Base-by-base conservation (phyloP, 2,113 vertebrate genomes). In the Caranx melampygus region DNA sequence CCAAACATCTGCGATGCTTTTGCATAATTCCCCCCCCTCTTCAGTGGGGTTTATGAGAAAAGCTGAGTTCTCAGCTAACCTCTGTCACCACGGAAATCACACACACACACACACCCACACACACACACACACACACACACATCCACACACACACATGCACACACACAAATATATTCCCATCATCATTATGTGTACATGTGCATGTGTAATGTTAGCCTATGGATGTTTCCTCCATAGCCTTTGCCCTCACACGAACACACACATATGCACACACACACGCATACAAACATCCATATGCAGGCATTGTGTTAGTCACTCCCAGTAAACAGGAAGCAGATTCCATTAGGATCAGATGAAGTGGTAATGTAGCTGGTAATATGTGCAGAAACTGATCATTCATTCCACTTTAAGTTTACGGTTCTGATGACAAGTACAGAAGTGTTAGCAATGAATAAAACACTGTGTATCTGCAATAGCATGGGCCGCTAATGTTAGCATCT, bases 81-180 rank as follows among this genome's bases (percentile, higher is more conserved):
- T 26, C 69, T 37, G 87, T 92, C 87, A 67, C 80, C 75, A 79
- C 8, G 65, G 86, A 82, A 84, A 91, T 74, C 73, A 31, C 64
- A 40, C 3, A 33, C 37, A 4, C 26, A 42, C 33, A 57, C 62
- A 26, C 35, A 35, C 40, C 40, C 62, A 61, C 42, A 72, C 45
- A 21, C 34, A 34, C 4, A 37, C 7, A 37, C 3, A 37, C 7
- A 3, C 7, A 37, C 7, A 7, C n/a, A n/a, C 7, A 37, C 7
- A 45, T 58, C 57, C 42, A 72, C 45, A 21, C 34, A 34, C 4
- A 37, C 7, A 37, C 3, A 37, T 37, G 35, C 7, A 37, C 7
- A 7, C 7, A 37, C 40, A 51, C 62, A 65, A 44, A 72, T 52
- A 21, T 26, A 34, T 57, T 40, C 55, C 57, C 15, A 31, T 64